Base-by-base conservation (phyloP, 2,797 vertebrate genomes). In the Sebastes baramenuke region DNA sequence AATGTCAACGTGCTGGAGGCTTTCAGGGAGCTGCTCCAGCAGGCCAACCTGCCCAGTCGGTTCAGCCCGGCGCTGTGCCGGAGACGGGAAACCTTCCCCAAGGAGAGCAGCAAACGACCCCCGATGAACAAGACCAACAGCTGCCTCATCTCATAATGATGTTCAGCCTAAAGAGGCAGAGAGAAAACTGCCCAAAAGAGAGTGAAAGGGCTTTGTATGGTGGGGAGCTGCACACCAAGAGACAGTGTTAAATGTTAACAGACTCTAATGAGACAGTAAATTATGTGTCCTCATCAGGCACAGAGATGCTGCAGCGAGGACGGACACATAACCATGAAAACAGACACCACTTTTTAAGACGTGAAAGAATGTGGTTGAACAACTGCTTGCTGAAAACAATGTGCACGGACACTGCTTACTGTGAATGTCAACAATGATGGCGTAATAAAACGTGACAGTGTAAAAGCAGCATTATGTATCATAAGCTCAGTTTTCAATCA, bases 91-190 rank as follows among this genome's bases (percentile, higher is more conserved):
- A 97, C 97, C 2, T 93, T 97, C 78, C 97, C 97, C 70, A 96
- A 94, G 42, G 93, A 95, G 83, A 89, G 74, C 36, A 81, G 27
- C 4, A 80, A 93, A n/a, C 81, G 95, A 38, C 96, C 96, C 0
- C 95, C 96, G 27, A 96, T 97, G 95, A 97, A 97, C 94, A 97
- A 97, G 90, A 93, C 96, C 93, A 97, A 97, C 92, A 97, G 97
- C 90, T 98, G 97, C 84, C 88, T 89, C 0, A 77, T 97, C 86
- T 96, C 96, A 81, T 98, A 95, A 95, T 20, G 46, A 73, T 4
- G 30, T 1, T 49, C 14, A 2, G 5, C 0, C 10, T 6, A 54
- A 10, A 70, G 20, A 78, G 76, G 55, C 49, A 14, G 18, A 55
- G 20, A 52, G 42, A 49, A 46, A 75, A 49, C 20, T 60, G 62